Evolutionary conservation across 2,797 vertebrate species (phyloP).

Genomic region (Allobates femoralis): DNA sequence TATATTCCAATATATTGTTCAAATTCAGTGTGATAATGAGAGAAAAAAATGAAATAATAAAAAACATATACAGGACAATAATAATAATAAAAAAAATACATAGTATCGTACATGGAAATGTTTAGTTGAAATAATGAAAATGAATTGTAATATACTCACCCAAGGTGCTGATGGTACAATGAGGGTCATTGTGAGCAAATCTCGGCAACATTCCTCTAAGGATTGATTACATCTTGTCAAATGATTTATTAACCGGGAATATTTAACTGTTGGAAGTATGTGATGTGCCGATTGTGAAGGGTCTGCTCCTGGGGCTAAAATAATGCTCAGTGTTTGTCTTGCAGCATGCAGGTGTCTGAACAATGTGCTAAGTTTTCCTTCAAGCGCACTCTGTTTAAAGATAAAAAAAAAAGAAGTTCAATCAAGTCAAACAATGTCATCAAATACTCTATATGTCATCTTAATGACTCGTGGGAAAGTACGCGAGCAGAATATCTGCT

Average conservation of each 20-base stretch:
- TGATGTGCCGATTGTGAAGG: slow-evolving; percentile 61
- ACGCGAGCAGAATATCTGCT: background rate
- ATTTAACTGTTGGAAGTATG: slow-evolving; percentile 63
- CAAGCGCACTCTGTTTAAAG: slow-evolving; percentile 69
- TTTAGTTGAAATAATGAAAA: background rate
- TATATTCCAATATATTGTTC: background rate
- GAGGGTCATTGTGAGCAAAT: slow-evolving; percentile 73
- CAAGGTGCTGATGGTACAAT: slow-evolving; percentile 69
- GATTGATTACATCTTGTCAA: slow-evolving; percentile 65
- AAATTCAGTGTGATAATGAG: background rate
- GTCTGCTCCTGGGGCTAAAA: slow-evolving; percentile 67
- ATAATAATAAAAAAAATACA: background rate
- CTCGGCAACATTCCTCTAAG: slow-evolving; percentile 68
- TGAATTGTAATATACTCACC: slow-evolving; percentile 58
- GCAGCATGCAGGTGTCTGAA: slow-evolving; percentile 74
- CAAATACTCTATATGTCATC: background rate
- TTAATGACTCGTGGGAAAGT: background rate
- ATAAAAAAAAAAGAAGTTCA: background rate
- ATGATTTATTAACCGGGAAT: slow-evolving; percentile 69
- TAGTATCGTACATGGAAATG: background rate
- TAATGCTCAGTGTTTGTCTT: slow-evolving; percentile 72
- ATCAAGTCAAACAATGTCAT: background rate
- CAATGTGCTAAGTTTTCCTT: slow-evolving; percentile 71
- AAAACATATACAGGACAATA: background rate
- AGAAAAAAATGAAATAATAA: background rate